Conservation (phyloP, 2,797 vertebrate genomes). For the Premnoplex brunnescens region DNA sequence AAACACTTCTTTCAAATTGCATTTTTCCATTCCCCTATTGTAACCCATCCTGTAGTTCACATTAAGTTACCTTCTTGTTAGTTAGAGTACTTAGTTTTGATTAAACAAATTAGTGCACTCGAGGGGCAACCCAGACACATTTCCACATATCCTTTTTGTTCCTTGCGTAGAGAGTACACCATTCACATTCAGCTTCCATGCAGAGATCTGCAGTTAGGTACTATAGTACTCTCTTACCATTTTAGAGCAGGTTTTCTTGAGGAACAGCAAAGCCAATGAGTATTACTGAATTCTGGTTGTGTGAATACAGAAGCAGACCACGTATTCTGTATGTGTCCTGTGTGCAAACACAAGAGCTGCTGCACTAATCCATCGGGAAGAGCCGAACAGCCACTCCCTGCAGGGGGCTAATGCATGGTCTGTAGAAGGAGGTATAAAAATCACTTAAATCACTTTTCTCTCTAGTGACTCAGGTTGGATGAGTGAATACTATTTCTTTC, state of each 20-base stretch:
- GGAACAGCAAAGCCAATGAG: neutral
- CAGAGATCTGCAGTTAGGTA: neutral
- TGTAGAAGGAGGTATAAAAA: neutral
- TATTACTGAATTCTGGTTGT: neutral
- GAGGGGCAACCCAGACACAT: neutral
- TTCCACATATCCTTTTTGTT: neutral
- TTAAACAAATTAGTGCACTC: neutral
- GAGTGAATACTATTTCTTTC: neutral
- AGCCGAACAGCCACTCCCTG: neutral
- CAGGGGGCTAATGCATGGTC: neutral
- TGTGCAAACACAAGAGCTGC: neutral
- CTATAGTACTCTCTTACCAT: neutral
- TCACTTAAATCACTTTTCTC: neutral
- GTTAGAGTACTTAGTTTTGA: neutral
- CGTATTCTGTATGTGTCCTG: accelerated
- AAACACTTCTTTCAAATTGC: neutral
- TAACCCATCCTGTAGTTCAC: neutral
- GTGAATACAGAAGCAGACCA: neutral
- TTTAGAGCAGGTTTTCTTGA: neutral
- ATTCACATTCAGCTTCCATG: neutral
- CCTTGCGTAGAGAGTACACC: neutral
- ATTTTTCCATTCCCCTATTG: neutral
- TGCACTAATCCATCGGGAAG: neutral
- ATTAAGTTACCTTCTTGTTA: neutral
- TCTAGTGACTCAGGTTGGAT: neutral